A percentile compares a stretch with the other conserved stretches of the same genome.
Conservation (phyloP, 2,888 invertebrate genomes). For the Drosophila diplacantha region DNA sequence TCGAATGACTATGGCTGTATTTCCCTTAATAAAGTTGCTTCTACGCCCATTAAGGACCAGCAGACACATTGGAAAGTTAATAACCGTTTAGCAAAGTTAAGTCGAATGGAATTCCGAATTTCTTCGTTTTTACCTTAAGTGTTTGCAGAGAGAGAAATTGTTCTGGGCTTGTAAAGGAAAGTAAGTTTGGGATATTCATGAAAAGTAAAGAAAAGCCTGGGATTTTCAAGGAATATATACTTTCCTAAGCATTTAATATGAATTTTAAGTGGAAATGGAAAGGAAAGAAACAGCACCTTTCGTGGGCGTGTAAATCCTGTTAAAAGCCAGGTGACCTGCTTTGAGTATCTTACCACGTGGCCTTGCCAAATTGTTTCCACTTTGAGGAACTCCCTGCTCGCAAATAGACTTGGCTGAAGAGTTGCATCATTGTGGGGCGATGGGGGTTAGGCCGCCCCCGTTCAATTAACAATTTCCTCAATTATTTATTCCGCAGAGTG, state of each 20-base stretch:
- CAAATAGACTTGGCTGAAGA: not conserved
- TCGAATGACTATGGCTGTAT: slow-evolving; percentile 67
- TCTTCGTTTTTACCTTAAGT: slow-evolving; percentile 2
- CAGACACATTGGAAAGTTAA: slow-evolving; percentile 66
- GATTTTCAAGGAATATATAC: not conserved
- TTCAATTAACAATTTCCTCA: slow-evolving; percentile 18
- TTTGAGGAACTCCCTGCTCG: not conserved
- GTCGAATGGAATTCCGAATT: slow-evolving; percentile 40
- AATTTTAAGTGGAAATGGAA: not conserved
- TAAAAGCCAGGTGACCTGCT: not conserved
- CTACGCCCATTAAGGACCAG: slow-evolving; percentile 17
- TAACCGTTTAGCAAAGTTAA: slow-evolving; percentile 64
- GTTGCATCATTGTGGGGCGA: slow-evolving; percentile 1
- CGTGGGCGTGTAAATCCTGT: not conserved
- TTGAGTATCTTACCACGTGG: not conserved
- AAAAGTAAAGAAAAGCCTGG: not conserved
- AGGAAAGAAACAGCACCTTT: not conserved
- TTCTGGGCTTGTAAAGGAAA: not conserved
- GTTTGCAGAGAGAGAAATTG: slow-evolving; percentile 1
- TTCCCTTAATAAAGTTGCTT: slow-evolving; percentile 64
- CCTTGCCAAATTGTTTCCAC: slow-evolving; percentile 2
- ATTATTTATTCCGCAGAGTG: slow-evolving; percentile 28
- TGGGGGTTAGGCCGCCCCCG: not conserved
- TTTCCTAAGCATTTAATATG: too few species aligned
- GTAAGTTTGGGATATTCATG: too few species aligned